Evolutionary conservation across 2,888 invertebrate species (phyloP).

Genomic region (Callimorpha dominula): DNA sequence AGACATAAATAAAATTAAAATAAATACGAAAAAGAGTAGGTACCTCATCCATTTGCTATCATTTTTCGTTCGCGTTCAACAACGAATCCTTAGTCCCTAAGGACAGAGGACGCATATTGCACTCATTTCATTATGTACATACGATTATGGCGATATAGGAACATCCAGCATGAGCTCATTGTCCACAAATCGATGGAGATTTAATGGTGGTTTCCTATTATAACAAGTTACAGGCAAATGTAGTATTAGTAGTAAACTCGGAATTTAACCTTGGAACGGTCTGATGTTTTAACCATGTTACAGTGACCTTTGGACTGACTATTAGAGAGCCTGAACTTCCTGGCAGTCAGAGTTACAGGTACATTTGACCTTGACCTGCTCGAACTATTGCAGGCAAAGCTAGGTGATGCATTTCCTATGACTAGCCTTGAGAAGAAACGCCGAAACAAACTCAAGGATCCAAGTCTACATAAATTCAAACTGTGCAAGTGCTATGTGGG

Average conservation of each 20-base stretch:
- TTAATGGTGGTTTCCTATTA: constrained; percentile 1
- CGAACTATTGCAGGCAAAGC: too few relatives aligned
- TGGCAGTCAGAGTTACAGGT: too few relatives aligned
- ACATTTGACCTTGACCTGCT: too few relatives aligned
- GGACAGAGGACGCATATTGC: constrained; percentile 80
- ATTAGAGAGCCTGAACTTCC: too few relatives aligned
- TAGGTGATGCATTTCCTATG: too few relatives aligned
- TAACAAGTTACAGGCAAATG: neutral
- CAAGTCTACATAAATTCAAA: too few relatives aligned
- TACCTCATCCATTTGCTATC: constrained; percentile 29
- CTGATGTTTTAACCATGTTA: too few relatives aligned
- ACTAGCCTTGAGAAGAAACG: too few relatives aligned
- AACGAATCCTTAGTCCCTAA: constrained; percentile 56
- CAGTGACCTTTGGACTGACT: too few relatives aligned
- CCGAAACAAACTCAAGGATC: too few relatives aligned
- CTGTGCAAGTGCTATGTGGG: too few relatives aligned
- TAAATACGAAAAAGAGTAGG: neutral
- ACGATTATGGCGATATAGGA: constrained; percentile 71
- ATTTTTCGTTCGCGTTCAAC: neutral
- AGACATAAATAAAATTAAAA: neutral
- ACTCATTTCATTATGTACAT: constrained; percentile 86
- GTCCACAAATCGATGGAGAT: constrained; percentile 48
- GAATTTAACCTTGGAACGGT: neutral
- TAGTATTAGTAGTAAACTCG: neutral
- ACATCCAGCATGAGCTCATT: constrained; percentile 64